Conservation (phyloP, 2,797 vertebrate genomes). For the Micropoecilia bifurca region DNA sequence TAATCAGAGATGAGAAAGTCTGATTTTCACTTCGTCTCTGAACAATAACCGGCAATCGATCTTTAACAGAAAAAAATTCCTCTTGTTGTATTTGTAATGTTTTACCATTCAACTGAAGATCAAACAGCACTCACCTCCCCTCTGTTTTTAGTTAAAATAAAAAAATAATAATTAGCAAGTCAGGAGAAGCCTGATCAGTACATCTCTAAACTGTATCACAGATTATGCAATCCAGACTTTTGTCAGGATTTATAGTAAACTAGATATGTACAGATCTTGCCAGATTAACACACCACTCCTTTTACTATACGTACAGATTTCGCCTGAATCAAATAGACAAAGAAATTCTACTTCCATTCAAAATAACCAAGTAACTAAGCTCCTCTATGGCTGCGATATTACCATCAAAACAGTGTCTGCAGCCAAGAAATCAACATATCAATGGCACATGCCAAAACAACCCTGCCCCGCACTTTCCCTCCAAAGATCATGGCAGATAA, state of each 20-base stretch:
- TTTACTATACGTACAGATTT: constrained; percentile 69
- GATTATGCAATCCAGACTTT: not conserved
- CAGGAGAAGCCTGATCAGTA: too few relatives aligned
- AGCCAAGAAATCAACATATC: constrained; percentile 98
- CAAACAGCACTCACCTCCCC: not conserved
- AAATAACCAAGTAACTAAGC: constrained; percentile 84
- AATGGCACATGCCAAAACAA: constrained; percentile 99
- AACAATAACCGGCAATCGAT: not conserved
- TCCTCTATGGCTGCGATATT: constrained; percentile 68
- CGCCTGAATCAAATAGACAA: constrained; percentile 62
- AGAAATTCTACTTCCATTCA: constrained; percentile 77
- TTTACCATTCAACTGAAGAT: not conserved
- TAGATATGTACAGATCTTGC: constrained; percentile 26
- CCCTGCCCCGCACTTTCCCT: constrained; percentile 69
- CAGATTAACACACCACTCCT: constrained; percentile 45
- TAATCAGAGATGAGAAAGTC: not conserved
- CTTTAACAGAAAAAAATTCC: too few relatives aligned
- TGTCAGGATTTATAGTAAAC: constrained; percentile 25
- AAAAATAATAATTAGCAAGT: not conserved
- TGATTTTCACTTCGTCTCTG: not conserved
- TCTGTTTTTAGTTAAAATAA: not conserved
- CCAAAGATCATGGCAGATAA: constrained; percentile 93
- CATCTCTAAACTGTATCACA: not conserved
- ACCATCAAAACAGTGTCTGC: constrained; percentile 88
- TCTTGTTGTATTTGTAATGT: too few relatives aligned